A percentile compares a stretch with the other conserved stretches of the same genome.
Conservation (phyloP, 1,140 invertebrate species). For the Pseudachorutes palmiensis region DNA sequence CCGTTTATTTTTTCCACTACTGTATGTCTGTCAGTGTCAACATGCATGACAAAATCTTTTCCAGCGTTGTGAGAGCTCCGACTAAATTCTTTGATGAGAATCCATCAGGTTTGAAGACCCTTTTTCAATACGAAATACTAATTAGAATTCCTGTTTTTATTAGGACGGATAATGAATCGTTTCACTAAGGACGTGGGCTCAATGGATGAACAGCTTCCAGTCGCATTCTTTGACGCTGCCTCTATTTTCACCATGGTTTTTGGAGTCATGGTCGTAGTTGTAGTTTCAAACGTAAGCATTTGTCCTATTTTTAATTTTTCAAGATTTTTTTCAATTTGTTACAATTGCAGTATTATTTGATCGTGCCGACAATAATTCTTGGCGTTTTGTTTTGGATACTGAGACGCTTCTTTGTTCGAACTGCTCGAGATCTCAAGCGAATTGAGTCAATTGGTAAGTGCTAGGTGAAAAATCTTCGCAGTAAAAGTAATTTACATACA, state of each 20-base stretch:
- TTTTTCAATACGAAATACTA: too few species aligned
- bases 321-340: conserved; percentile 22
- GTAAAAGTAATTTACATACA: neutral
- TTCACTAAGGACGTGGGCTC: conserved; percentile 44
- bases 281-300: conserved; percentile 19
- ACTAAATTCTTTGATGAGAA: conserved; percentile 87
- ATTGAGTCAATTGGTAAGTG: conserved; percentile 45
- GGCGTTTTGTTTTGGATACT: conserved; percentile 48
- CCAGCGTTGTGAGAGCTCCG: conserved; percentile 64
- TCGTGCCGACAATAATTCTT: conserved; percentile 50
- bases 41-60: conserved; percentile 69
- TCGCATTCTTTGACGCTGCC: conserved; percentile 43
- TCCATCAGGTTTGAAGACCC: conserved; percentile 50
- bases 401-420: conserved; percentile 52
- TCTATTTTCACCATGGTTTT: conserved; percentile 22
- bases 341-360: conserved; percentile 45
- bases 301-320: too few species aligned
- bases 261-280: conserved; percentile 22
- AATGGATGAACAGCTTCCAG: conserved; percentile 53
- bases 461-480: too few species aligned
- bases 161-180: conserved; percentile 39
- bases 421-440: conserved; percentile 53
- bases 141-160: too few species aligned
- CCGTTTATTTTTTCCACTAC: conserved; percentile 64
- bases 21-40: conserved; percentile 69